Base-by-base conservation (phyloP, 2,888 invertebrate genomes). In the Parelbella ahira region DNA sequence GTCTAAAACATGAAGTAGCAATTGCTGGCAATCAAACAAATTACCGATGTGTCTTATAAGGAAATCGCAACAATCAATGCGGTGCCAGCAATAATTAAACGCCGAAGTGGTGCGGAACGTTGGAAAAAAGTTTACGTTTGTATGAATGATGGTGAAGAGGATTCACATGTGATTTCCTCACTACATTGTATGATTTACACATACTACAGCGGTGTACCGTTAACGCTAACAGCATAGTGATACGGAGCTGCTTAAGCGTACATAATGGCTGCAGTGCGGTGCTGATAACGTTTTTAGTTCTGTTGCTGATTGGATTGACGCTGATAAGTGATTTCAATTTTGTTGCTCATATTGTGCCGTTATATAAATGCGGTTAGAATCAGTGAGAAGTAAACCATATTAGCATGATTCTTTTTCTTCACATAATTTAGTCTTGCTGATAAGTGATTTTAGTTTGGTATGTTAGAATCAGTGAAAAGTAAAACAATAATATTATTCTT, bases 21-120 rank as follows among this genome's bases (percentile, higher is more conserved):
- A 78, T 79, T 78, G 77, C 67, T 58, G 60, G 76, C 67, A 79
- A 77, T 82, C 74, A 77, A 75, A 81, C 71, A 78, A 83, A 84
- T 83, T 81, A 73, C 74, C 59, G 68, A 67, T 71, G 64, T 65
- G 54, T 67, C 72, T 64, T 78, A 69, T 74, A 79, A 75, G 79
- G 80, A 75, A 82, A 80, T 73, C 64, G 73, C 65, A 74, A 73
- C 74, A 74, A 73, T 75, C 68, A 69, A 60, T 56, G 62, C 58
- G 58, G 68, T 73, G 78, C 69, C 70, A 72, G 64, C 66, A 68
- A 70, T 68, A 69, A 83, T 86, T 82, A 84, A 79, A 82, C 72
- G 74, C 79, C 66, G 70, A 65, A 66, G 60, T 66, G 71, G 71
- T 54, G 75, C 73, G 77, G 56, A 66, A 76, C 80, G 53, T 38